Conservation (phyloP, 1,140 invertebrate species). For the Meloidogyne floridensis region DNA sequence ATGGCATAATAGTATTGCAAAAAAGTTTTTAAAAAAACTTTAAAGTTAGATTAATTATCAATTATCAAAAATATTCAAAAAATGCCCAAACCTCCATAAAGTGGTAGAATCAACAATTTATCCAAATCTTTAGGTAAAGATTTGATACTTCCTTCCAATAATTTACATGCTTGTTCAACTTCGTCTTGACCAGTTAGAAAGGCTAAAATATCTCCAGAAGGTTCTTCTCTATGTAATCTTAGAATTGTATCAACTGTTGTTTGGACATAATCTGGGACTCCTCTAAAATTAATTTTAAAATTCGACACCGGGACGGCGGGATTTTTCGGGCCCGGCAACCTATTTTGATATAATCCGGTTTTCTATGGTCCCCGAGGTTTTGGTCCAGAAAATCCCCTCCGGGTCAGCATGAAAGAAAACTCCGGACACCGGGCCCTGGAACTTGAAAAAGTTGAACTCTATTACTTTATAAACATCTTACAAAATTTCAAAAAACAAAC, state of each 20-base stretch:
- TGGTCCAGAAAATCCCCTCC: too few relatives aligned
- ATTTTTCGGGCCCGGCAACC: too few relatives aligned
- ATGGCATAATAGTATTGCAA: too few relatives aligned
- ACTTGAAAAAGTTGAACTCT: too few relatives aligned
- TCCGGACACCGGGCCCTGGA: too few relatives aligned
- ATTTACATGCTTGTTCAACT: constrained; percentile 70
- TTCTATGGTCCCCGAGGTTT: too few relatives aligned
- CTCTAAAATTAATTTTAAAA: constrained; percentile 38
- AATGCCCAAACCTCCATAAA: constrained; percentile 81
- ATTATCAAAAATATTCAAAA: too few relatives aligned
- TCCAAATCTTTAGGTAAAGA: constrained; percentile 71
- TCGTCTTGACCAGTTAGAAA: constrained; percentile 94
- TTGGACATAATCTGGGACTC: constrained; percentile 67
- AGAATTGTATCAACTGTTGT: constrained; percentile 82
- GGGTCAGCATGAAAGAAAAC: too few relatives aligned
- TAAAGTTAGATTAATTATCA: too few relatives aligned
- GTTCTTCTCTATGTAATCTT: constrained; percentile 83
- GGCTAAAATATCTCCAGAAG: constrained; percentile 81
- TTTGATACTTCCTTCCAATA: constrained; percentile 70
- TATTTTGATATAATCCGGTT: too few relatives aligned
- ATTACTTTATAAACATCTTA: not conserved
- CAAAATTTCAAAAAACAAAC: constrained; percentile 47
- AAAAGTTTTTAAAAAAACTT: constrained; percentile 4
- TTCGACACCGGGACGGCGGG: too few relatives aligned
- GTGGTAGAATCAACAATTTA: constrained; percentile 80